Conservation (phyloP, 2,797 vertebrate species). For the Phoebastria nigripes region DNA sequence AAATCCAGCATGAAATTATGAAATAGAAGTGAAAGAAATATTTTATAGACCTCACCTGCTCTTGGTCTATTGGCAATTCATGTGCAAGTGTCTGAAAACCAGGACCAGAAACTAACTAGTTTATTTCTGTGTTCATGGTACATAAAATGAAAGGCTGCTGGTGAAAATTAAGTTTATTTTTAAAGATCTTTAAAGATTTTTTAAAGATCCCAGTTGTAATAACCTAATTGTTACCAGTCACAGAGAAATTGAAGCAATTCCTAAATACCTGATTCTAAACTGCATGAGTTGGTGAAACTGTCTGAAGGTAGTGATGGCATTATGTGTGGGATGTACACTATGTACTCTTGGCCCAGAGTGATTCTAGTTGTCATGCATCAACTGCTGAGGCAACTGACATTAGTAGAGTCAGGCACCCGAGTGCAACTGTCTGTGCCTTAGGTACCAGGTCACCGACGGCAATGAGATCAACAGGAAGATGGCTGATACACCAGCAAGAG, state of each 20-base stretch:
- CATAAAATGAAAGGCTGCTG: not conserved
- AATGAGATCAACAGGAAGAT: not conserved
- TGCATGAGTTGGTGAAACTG: not conserved
- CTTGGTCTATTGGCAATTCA: not conserved
- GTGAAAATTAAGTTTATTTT: not conserved
- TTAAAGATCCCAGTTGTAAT: not conserved
- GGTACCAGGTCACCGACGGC: not conserved
- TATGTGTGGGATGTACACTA: not conserved
- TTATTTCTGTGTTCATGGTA: not conserved
- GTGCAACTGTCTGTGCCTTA: not conserved
- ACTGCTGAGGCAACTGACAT: not conserved
- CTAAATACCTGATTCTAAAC: not conserved
- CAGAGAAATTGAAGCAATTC: not conserved
- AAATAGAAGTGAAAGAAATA: not conserved
- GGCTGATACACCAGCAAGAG: not conserved
- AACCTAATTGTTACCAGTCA: not conserved
- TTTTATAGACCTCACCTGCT: not conserved
- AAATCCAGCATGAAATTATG: not conserved
- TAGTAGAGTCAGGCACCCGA: not conserved
- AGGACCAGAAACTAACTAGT: not conserved
- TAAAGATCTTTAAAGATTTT: not conserved
- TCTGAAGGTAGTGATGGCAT: fast-evolving
- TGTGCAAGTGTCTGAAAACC: not conserved
- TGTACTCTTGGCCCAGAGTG: not conserved
- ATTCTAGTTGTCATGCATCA: not conserved